These are phyloP conservation scores for Cotesia chilonis DNA, from an alignment of 1,140 invertebrate species.

Conservation along the genomic window DNA sequence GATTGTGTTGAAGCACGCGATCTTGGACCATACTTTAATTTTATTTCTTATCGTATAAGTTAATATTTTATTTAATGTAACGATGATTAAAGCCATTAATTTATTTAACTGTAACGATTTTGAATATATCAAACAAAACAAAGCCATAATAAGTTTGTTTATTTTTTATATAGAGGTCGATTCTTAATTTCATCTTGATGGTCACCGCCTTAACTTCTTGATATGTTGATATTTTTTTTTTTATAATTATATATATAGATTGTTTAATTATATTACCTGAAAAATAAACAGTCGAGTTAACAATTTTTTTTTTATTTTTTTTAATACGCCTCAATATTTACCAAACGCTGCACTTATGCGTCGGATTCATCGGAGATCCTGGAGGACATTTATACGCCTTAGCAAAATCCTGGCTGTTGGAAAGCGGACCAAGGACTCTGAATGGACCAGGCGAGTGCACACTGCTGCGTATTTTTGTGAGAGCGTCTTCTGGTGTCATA, in stretches of 20 bases:
- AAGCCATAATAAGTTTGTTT: too few relatives aligned
- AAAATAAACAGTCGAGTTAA: background rate
- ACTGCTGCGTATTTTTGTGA: constrained; percentile 92
- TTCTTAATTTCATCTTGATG: background rate
- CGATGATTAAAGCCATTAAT: too few relatives aligned
- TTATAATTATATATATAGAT: background rate
- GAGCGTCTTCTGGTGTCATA: constrained; percentile 94
- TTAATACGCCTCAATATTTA: constrained; percentile 61
- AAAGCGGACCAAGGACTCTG: constrained; percentile 88
- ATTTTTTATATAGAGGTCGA: too few relatives aligned
- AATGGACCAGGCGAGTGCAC: constrained; percentile 95
- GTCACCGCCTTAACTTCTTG: background rate
- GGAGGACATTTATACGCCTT: constrained; percentile 80
- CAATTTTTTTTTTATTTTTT: too few relatives aligned
- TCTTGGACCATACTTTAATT: constrained; percentile 9
- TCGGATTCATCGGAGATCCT: constrained; percentile 90
- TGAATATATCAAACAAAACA: too few relatives aligned
- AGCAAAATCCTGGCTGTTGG: constrained; percentile 92
- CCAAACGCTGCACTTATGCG: constrained; percentile 92
- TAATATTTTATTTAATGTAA: background rate
- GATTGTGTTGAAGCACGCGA: constrained; percentile 6
- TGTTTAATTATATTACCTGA: constrained; percentile 27
- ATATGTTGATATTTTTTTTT: constrained; percentile 5
- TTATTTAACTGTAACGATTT: too few relatives aligned
- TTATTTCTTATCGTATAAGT: background rate